Percentiles rank a stretch among this genome's conserved stretches.
phyloP scores from a whole-genome alignment of 23 tunicate species.

The Oikopleura dioica region DNA sequence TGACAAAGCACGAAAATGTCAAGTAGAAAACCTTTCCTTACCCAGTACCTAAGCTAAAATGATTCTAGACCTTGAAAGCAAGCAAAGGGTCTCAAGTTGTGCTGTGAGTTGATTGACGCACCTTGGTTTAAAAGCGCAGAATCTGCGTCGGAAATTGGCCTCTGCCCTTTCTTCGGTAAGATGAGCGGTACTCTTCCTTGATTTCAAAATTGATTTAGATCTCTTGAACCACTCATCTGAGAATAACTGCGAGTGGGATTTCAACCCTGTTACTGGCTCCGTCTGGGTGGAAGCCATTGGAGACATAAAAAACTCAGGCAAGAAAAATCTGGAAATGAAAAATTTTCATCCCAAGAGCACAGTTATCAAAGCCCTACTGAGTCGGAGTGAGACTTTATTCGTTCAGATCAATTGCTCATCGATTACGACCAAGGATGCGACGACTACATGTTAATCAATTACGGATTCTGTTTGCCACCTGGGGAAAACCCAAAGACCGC shows the following conservation, averaged over 20 bases:
- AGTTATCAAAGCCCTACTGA: no score
- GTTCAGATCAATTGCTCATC: background rate
- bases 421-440: constrained; percentile 9
- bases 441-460: constrained; percentile 8
- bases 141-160: background rate
- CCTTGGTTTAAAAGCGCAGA: background rate
- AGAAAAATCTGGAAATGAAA: no score
- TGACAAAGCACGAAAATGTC: no score
- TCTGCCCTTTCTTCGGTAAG: background rate
- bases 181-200: no score
- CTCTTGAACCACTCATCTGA: background rate
- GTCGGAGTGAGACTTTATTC: no score
- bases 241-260: background rate
- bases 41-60: background rate
- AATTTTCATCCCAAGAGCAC: no score
- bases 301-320: background rate
- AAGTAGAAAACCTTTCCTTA: background rate
- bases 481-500: background rate
- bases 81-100: background rate
- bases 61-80: background rate
- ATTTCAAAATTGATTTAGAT: no score
- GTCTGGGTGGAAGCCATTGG: background rate
- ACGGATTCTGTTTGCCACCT: background rate
- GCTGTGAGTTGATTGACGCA: background rate
- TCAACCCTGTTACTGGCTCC: background rate